Evolutionary conservation across 2,113 vertebrate genomes (phyloP).

Genomic region (Cyphomyrus plagiostoma): DNA sequence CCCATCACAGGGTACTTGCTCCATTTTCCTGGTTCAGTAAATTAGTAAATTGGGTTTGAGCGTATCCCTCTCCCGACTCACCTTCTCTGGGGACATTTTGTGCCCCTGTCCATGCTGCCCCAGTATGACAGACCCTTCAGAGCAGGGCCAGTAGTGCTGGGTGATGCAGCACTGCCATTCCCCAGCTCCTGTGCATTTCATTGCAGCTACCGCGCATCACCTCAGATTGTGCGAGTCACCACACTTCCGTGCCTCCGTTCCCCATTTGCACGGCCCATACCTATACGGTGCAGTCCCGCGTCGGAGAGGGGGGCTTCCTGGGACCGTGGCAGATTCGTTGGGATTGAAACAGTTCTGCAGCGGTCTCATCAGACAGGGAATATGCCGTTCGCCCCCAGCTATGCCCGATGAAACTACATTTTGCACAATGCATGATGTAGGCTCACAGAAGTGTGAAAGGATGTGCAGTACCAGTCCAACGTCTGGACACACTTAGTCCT

Average conservation of each 20-base stretch:
- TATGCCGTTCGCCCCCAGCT: background rate
- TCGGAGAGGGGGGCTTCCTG: background rate
- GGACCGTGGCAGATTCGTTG: background rate
- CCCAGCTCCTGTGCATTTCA: background rate
- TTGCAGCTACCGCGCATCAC: background rate
- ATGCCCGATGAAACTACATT: background rate
- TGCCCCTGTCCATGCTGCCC: background rate
- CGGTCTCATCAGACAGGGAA: background rate
- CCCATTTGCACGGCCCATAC: background rate
- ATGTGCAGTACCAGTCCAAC: background rate
- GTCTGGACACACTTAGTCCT: background rate
- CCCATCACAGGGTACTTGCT: background rate
- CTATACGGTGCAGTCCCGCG: background rate
- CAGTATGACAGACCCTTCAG: background rate
- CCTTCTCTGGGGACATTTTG: background rate
- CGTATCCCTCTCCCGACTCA: background rate
- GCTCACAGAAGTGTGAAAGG: background rate
- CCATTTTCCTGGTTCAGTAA: background rate
- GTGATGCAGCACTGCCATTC: background rate
- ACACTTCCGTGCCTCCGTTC: background rate
- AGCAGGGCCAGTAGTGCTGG: background rate
- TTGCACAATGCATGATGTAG: background rate
- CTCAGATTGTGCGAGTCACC: background rate
- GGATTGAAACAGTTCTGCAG: background rate
- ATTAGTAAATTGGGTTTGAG: background rate